Base-by-base conservation (phyloP, 2,888 invertebrate genomes). In the Cyrtodaria siliqua region DNA sequence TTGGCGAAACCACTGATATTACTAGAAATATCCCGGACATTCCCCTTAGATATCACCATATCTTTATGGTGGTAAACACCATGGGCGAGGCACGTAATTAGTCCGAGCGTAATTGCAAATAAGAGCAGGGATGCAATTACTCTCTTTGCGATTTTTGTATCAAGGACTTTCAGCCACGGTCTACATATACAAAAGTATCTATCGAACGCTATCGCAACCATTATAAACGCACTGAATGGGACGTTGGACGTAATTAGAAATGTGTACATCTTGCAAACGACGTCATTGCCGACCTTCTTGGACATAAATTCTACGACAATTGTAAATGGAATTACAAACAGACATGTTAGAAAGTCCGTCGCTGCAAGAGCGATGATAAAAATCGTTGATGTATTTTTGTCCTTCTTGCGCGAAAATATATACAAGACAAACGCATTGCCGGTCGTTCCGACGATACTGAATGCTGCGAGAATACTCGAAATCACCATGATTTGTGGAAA, bases 361-460 rank as follows among this genome's bases (percentile, higher is more conserved):
- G 86, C 86, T 4, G 91, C 91, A 23, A 91, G 61, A 0, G 87
- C 86, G 23, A 91, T 64, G 47, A 92, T 91, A 67, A 91, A 91
- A 38, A 91, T 83, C 0, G 92, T 92, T 0, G 92, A 91, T 6
- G 91, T 90, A 69, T 82, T 76, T 24, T 84, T 86, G 42, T 86
- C 83, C 18, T 80, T 70, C 50, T 84, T 80, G 16, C 70, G 82
- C 18, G 86, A 86, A 70, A 92, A 92, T 24, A 92, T 91, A 64
- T 91, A 91, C 29, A 92, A 78, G 0, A 92, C 92, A 50, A 92
- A 84, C 16, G 91, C 90, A 67, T 92, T 92, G 12, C 92, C 92
- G 23, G 90, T 85, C 0, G 89, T 89, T 16, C 92, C 92, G 3
- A 88, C 78, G 29, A 91, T 73, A 33, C 87, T 79, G 42, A 92